Evolutionary conservation across 2,888 invertebrate species (phyloP).

Genomic region (Dilophus febrilis): DNA sequence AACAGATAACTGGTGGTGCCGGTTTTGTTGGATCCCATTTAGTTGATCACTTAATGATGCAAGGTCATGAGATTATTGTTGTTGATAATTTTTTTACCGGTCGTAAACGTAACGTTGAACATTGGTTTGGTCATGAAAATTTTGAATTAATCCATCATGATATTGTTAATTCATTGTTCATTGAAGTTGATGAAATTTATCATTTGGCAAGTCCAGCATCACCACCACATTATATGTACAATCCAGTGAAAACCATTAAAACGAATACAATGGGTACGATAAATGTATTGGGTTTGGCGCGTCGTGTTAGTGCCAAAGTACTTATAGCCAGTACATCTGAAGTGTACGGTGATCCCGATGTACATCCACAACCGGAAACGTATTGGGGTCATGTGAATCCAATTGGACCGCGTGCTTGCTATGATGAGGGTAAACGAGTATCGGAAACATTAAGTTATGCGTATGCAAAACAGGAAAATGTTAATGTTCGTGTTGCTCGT

Average conservation of each 20-base stretch:
- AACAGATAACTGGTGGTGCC: conserved; percentile 82
- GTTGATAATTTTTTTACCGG: conserved; percentile 98
- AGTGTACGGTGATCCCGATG: conserved; percentile 96
- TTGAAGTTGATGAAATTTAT: conserved; percentile 96
- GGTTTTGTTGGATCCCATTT: conserved; percentile 99
- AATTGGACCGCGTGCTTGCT: conserved; percentile 90
- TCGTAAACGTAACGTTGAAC: conserved; percentile 89
- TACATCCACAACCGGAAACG: conserved; percentile 93
- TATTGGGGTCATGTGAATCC: conserved; percentile 99
- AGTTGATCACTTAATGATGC: conserved; percentile 86
- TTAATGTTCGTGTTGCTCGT: conserved; percentile 86
- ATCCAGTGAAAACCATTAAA: conserved; percentile 98
- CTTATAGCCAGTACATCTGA: conserved; percentile 97
- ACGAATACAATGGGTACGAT: conserved; percentile 93
- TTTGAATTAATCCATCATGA: conserved; percentile 98
- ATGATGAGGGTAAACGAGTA: conserved; percentile 98
- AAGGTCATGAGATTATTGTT: conserved; percentile 91
- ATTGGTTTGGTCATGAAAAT: conserved; percentile 98
- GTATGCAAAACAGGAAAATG: conserved; percentile 92
- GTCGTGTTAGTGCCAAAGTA: conserved; percentile 80
- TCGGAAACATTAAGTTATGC: conserved; percentile 91
- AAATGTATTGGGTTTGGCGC: conserved; percentile 81
- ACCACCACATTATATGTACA: conserved; percentile 98
- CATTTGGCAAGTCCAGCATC: conserved; percentile 98
- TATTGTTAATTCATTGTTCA: conserved; percentile 91